Evolutionary conservation across 1,140 invertebrate genomes (phyloP).

Genomic region (Heliconius congener): DNA sequence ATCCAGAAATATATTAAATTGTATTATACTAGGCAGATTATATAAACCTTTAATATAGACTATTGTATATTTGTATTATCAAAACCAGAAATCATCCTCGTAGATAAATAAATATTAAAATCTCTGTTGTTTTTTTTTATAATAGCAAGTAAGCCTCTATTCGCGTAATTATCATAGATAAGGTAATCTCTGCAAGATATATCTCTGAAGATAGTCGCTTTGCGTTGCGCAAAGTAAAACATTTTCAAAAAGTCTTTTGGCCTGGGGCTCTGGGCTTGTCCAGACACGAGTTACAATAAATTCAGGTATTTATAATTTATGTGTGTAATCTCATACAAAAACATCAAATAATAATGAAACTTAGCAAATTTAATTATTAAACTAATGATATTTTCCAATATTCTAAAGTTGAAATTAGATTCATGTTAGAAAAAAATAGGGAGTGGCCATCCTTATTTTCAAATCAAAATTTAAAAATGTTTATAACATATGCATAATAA

Average conservation of each 20-base stretch:
- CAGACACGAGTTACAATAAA: not conserved
- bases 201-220: not conserved
- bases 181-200: not conserved
- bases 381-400: too few species aligned
- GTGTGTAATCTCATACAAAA: not conserved
- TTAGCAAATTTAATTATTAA: not conserved
- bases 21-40: not conserved
- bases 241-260: not conserved
- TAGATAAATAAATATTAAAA: too few species aligned
- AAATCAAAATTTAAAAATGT: too few species aligned
- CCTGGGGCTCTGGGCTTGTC: not conserved
- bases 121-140: not conserved
- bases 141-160: not conserved
- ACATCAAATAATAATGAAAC: not conserved
- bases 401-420: too few species aligned
- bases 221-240: conserved; percentile 1
- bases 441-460: too few species aligned
- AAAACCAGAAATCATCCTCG: not conserved
- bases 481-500: too few species aligned
- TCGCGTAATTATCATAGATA: not conserved
- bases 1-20: not conserved
- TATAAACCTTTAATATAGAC: not conserved
- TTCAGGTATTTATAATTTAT: not conserved
- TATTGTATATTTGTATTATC: not conserved
- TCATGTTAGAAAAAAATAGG: too few species aligned